These are phyloP conservation scores for Anoura caudifer DNA, from an alignment of 2,113 vertebrate genomes.

Conservation along the genomic window DNA sequence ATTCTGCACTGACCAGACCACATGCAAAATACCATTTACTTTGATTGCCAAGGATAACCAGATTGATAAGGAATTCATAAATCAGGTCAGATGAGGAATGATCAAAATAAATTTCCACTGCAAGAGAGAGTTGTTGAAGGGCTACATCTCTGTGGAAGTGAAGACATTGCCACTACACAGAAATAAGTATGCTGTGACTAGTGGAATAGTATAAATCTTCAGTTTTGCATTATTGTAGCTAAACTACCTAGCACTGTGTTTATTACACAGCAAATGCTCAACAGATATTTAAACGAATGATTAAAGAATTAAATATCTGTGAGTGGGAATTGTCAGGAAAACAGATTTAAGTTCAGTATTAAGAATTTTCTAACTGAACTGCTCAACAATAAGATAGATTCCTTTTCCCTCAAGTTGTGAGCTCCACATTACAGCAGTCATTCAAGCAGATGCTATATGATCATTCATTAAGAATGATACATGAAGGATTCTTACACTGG, in stretches of 20 bases:
- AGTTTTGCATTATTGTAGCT: background rate
- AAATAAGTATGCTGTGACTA: background rate
- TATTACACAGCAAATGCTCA: background rate
- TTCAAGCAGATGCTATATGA: slow-evolving; percentile 13
- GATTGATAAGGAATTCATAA: background rate
- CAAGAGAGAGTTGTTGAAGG: background rate
- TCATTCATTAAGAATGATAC: background rate
- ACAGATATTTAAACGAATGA: background rate
- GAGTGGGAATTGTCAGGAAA: background rate
- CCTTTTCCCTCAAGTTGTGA: background rate
- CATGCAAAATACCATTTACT: background rate
- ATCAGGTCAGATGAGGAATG: background rate
- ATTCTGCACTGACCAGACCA: background rate
- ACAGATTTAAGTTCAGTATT: background rate
- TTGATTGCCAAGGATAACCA: background rate
- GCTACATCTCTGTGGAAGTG: background rate
- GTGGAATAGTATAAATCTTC: background rate
- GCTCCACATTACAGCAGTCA: background rate
- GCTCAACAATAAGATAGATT: background rate
- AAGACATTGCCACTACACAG: background rate
- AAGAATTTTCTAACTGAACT: slow-evolving; percentile 19
- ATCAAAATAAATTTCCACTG: background rate
- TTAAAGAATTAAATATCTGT: background rate
- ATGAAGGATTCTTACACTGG: background rate
- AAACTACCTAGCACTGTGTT: background rate